These are phyloP conservation scores for Gorsachius goisagi DNA, from an alignment of 2,113 vertebrate species.

Conservation along the genomic window DNA sequence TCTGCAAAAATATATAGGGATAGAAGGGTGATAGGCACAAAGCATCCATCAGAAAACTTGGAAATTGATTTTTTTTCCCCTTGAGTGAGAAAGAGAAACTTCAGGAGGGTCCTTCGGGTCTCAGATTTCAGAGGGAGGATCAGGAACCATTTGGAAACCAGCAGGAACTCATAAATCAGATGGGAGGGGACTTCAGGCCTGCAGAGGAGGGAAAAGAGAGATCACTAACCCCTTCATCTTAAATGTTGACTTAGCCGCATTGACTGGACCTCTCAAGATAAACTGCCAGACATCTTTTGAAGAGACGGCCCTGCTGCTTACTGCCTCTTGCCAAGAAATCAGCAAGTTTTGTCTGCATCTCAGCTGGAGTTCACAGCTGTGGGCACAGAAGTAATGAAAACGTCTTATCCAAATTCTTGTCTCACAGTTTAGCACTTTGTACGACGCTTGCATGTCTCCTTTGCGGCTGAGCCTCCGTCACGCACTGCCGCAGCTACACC, in stretches of 20 bases:
- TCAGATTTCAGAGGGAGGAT: constrained; percentile 40
- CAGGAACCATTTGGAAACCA: constrained; percentile 12
- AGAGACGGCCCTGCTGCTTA: background rate
- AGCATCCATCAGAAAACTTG: background rate
- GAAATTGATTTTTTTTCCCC: background rate
- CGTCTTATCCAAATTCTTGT: background rate
- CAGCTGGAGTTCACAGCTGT: constrained; percentile 11
- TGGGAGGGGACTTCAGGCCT: background rate
- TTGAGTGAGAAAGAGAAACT: background rate
- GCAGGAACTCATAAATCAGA: constrained; percentile 54
- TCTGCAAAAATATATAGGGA: background rate
- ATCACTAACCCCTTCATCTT: constrained; percentile 32
- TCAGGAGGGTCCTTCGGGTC: background rate
- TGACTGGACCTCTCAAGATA: background rate
- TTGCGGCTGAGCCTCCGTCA: fast-evolving
- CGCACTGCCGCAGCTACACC: fast-evolving
- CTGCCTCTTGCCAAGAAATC: background rate
- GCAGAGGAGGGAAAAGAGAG: background rate
- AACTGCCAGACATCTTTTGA: constrained; percentile 28
- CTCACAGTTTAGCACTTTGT: background rate
- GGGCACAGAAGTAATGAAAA: background rate
- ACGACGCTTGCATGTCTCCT: fast-evolving
- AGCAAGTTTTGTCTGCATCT: background rate
- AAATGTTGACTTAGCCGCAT: constrained; percentile 16
- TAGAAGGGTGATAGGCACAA: background rate